Evolutionary conservation across 2,113 vertebrate genomes (phyloP), one percentile per base, ranked within the genome.

Genomic region (Larimichthys crocea): DNA sequence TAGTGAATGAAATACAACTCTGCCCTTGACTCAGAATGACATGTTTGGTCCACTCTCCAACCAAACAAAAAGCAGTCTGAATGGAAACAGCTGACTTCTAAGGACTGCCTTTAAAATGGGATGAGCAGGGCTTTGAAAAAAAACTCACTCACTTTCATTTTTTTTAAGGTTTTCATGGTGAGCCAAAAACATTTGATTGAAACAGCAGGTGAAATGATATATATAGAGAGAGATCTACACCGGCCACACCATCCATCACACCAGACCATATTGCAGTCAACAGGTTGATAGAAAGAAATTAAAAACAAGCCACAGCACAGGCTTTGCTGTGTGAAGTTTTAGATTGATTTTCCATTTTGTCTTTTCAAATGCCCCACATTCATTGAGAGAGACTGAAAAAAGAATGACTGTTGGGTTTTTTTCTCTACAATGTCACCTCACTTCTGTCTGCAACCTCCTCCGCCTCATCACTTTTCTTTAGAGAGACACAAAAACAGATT

Each of bases 371-470:
- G 56, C 42, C 42, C 35, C 29, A 22, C 24, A 22, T 46, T 76
- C 60, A 69, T 42, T 16, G 20, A 69, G 60, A 42, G 40, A 61
- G 14, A 74, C 22, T 55, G 63, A 82, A 80, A 80, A 75, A 72
- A 31, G 3, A 64, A 40, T 3, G 59, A 56, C 17, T 35, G 19
- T 50, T 44, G 31, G 4, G 57, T 76, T 59, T 56, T 48, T 59
- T 56, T 48, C 8, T 49, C n/a, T 29, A 14, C 24, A 19, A 66
- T 10, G 40, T 69, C 17, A 24, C 56, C 49, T 65, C 14, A 24
- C 16, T 49, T 66, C 20, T 68, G 48, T 75, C 74, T 55, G 22
- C 42, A 59, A 0, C 11, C 66, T 71, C 19, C n/a, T 10, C 48
- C 29, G 11, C 26, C 67, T 83, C 68, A 26, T 70, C 31, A 24